Evolutionary conservation across 1,140 invertebrate genomes (phyloP).

Genomic region (Chironomus tepperi): DNA sequence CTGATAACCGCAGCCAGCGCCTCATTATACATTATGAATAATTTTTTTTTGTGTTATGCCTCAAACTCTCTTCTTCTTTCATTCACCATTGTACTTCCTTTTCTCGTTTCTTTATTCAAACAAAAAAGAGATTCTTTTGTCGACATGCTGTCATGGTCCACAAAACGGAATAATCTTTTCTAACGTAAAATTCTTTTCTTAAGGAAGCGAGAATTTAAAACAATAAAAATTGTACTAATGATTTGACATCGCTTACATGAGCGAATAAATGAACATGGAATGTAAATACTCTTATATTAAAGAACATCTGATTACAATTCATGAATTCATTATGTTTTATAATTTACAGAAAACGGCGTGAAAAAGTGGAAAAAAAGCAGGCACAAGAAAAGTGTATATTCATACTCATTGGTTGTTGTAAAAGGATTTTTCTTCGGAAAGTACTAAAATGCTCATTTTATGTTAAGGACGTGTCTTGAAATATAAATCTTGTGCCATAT

Average conservation of each 20-base stretch:
- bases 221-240: not conserved
- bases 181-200: not conserved
- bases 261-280: too few relatives aligned
- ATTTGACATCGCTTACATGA: not conserved
- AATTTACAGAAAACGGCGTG: not conserved
- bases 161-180: not conserved
- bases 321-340: not conserved
- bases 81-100: too few relatives aligned
- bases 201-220: not conserved
- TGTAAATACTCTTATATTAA: not conserved
- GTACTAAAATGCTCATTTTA: slow-evolving; percentile 14
- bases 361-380: not conserved
- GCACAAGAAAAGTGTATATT: not conserved
- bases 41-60: not conserved
- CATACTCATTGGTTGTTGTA: not conserved
- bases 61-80: too few relatives aligned
- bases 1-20: not conserved
- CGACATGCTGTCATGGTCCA: too few relatives aligned
- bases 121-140: too few relatives aligned
- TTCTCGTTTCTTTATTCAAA: too few relatives aligned
- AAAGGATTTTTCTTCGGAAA: not conserved
- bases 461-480: not conserved
- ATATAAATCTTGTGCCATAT: not conserved
- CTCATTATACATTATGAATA: not conserved
- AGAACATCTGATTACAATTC: slow-evolving; percentile 16